Base-by-base conservation (phyloP, 1,140 invertebrate species). In the Drosophila triauraria region DNA sequence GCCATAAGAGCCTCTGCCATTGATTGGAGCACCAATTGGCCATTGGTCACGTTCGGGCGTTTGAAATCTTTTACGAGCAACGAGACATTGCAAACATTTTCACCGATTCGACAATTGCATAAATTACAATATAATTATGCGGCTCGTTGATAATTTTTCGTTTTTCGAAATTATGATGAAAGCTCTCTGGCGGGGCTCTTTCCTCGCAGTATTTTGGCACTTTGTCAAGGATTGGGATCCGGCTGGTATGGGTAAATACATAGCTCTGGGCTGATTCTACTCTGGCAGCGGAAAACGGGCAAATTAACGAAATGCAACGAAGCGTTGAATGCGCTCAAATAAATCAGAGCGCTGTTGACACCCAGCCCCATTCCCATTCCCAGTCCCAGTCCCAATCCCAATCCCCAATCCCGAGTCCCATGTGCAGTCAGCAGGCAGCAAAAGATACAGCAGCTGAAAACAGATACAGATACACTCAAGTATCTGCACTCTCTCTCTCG, bases 341-440 rank as follows among this genome's bases (percentile, higher is more conserved):
- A 92, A 92, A 92, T 92, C 91, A 92, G 91, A 75, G 81, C 68
- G 59, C 86, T 90, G 91, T 91, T 92, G 91, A 92, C 91, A 91
- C 76, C 76, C 47, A 69, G 67, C 40, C 51, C 60, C 53, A 78
- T 63, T 67, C 77, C 51, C 57, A 48, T 56, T 56, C 53, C 62
- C 75, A 63, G 2, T 23, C 38, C 35, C 25, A 9, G n/a, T 43
- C 25, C 27, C 44, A 59, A 20, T 53, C 23, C 48, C 35, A 48
- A 12, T 53, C 46, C 43, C 65, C 35, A 62, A 61, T 65, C 62
- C 42, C 61, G 10, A 62, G 23, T 65, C 62, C 56, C 63, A 67
- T 62, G 38, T 53, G 47, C 46, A 67, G 40, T 9, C n/a, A 61
- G 56, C 47, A 43, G 53, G 35, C 13, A 30, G 57, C 42, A 30